Conservation (phyloP, 2,113 vertebrate species). For the Colius striatus region DNA sequence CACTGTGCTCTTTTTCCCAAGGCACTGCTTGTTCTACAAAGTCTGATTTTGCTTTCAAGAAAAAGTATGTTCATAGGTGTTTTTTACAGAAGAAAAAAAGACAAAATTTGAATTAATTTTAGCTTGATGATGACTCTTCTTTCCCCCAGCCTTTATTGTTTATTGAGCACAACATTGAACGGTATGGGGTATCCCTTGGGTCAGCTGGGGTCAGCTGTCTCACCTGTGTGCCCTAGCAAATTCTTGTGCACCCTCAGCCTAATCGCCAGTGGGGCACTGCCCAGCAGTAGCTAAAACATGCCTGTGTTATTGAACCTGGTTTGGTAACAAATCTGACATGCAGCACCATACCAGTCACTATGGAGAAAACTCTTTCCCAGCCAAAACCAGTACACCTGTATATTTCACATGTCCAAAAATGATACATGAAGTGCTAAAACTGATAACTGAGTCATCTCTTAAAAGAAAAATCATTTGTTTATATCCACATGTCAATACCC, state of each 20-base stretch:
- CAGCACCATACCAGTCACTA: background rate
- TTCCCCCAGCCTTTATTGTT: background rate
- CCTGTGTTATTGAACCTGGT: background rate
- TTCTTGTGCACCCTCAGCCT: background rate
- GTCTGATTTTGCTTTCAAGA: background rate
- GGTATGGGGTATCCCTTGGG: background rate
- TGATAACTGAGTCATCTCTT: background rate
- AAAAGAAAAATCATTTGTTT: background rate
- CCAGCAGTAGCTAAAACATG: background rate
- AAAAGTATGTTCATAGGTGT: background rate
- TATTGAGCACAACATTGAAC: background rate
- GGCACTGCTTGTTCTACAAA: background rate
- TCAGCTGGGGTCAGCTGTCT: background rate
- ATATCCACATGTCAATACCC: background rate
- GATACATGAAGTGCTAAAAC: background rate
- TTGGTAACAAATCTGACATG: background rate
- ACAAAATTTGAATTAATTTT: background rate
- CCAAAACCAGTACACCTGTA: fast-evolving
- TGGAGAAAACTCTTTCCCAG: background rate
- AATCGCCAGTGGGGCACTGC: background rate
- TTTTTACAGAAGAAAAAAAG: background rate
- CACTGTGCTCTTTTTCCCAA: background rate
- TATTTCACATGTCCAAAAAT: background rate
- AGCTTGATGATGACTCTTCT: background rate
- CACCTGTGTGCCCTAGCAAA: background rate